These are phyloP conservation scores for Boleophthalmus pectinirostris DNA, from an alignment of 2,113 vertebrate species.

Conservation along the genomic window DNA sequence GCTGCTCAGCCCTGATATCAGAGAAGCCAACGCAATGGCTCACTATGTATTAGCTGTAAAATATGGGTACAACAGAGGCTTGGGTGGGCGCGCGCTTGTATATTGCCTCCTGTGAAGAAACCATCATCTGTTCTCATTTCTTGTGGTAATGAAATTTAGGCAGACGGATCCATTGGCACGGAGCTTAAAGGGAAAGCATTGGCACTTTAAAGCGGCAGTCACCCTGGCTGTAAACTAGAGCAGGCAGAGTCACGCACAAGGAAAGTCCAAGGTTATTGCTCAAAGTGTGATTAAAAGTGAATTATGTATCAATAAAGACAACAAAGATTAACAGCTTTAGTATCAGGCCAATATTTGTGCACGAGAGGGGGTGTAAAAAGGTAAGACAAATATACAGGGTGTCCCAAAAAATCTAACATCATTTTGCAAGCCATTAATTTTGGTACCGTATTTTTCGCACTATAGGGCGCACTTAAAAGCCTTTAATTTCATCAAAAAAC, in stretches of 20 bases:
- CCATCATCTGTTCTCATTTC: slow-evolving; percentile 24
- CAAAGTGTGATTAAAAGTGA: slow-evolving; percentile 47
- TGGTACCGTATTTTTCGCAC: too few species aligned
- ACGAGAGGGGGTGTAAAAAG: too few species aligned
- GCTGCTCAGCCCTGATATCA: slow-evolving; percentile 14
- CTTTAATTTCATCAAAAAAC: too few species aligned
- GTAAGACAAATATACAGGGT: too few species aligned
- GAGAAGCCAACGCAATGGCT: slow-evolving; percentile 23
- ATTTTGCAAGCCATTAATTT: too few species aligned
- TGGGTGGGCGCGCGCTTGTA: slow-evolving; percentile 5
- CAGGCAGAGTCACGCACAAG: slow-evolving; percentile 2
- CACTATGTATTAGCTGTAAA: slow-evolving; percentile 35
- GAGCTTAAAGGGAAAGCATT: slow-evolving; percentile 16
- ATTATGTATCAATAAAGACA: slow-evolving; percentile 38
- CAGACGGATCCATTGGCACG: not conserved
- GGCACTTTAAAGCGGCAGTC: slow-evolving; percentile 18
- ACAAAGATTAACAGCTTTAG: slow-evolving; percentile 46
- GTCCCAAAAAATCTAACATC: too few species aligned
- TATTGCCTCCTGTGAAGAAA: slow-evolving; percentile 7
- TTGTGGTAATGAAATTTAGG: slow-evolving; percentile 14
- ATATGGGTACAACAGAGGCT: slow-evolving; percentile 9
- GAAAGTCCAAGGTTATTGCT: slow-evolving; percentile 45
- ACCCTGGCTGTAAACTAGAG: slow-evolving; percentile 32
- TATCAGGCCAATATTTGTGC: not conserved
- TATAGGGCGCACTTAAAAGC: too few species aligned